Evolutionary conservation across 2,888 invertebrate species (phyloP), one percentile per base, ranked within the genome.

Genomic region (Sthenelais limicola): DNA sequence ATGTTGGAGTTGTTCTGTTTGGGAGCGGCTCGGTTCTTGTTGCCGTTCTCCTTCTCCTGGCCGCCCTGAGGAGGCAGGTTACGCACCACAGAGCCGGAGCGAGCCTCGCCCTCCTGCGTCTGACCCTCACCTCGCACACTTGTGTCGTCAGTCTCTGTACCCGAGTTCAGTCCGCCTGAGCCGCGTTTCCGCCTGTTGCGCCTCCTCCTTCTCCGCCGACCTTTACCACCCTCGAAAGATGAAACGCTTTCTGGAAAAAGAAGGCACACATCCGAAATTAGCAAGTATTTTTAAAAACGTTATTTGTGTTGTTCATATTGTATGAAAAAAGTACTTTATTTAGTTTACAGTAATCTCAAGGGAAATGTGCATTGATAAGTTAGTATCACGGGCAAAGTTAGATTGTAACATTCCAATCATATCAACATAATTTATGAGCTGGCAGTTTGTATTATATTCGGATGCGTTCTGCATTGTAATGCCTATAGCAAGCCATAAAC

Each of bases 161-260:
- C 72, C 9, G 72, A 72, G 38, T 66, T 72, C 32, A 72, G 35
- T 15, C 72, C 72, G 12, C 67, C 72, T 30, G 48, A 68, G 21
- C 62, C 56, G 3, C 43, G 54, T 32, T 68, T 72, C 21, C 62
- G 72, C n/a, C 72, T 26, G 35, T 67, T 72, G 24, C 73, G 47
- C 32, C 72, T 26, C 7, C 75, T 47, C 32, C 73, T 26, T 24
- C 67, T 33, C 12, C 68, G n/a, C 7, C 73, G 35, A 5, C 68
- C 73, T 21, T 71, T 70, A 18, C 38, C 35, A 28, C 75, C 75
- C 26, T 75, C 75, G 33, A 75, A 43, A 0, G 75, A 75, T 0
- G 75, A 75, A 18, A 74, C 73, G 49, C 75, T 75, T 51, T 75
- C 75, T 75, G 73, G 4, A 74, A 72, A n/a, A 48, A 70, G 35